Evolutionary conservation across 2,888 invertebrate species (phyloP).

Genomic region (Drosophila neutralis): DNA sequence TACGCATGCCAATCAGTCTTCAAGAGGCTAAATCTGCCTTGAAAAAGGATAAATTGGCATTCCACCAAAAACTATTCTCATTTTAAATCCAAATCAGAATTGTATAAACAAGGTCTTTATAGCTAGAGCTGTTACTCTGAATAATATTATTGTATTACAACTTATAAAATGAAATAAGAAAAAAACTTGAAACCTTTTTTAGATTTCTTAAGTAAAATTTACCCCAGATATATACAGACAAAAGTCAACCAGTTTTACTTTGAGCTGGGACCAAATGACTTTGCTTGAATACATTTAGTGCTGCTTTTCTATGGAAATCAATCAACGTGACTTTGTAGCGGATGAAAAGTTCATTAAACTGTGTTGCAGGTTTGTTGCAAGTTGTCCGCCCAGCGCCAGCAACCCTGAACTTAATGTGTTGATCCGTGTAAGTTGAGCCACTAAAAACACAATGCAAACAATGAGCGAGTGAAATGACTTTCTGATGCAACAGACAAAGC

Average conservation of each 20-base stretch:
- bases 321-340: conserved; percentile 28
- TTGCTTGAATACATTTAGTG: not conserved
- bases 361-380: conserved; percentile 23
- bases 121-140: not conserved
- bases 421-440: conserved; percentile 65
- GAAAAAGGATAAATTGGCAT: not conserved
- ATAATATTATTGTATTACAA: not conserved
- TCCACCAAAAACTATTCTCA: not conserved
- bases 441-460: conserved; percentile 36
- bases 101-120: accelerated
- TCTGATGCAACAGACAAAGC: conserved; percentile 45
- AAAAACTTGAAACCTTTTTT: not conserved
- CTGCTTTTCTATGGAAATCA: conserved; percentile 13
- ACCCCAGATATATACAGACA: too few relatives aligned
- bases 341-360: conserved; percentile 43
- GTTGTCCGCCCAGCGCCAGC: conserved; percentile 11
- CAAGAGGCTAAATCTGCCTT: not conserved
- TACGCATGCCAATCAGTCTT: too few relatives aligned
- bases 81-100: not conserved
- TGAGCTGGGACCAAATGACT: not conserved
- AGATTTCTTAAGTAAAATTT: not conserved
- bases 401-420: conserved; percentile 59
- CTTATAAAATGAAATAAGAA: not conserved
- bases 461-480: conserved; percentile 49
- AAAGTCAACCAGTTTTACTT: not conserved